Percentiles rank a stretch among this genome's conserved stretches.
Conservation (phyloP, 1,140 invertebrate genomes). For the Diabrotica virgifera region DNA sequence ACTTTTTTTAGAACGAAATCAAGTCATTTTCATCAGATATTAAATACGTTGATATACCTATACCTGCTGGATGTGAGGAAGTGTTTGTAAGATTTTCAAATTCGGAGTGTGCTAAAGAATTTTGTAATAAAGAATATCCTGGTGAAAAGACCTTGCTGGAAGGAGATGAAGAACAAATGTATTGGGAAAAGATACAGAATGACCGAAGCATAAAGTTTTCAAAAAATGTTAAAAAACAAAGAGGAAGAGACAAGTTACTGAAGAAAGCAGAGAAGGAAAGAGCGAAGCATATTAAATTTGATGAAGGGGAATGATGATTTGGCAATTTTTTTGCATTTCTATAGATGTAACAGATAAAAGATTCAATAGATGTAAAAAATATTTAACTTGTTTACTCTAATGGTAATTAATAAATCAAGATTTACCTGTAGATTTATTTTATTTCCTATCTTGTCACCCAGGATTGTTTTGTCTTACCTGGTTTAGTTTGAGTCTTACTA, state of each 20-base stretch:
- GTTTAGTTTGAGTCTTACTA: no score
- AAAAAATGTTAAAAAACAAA: constrained; percentile 52
- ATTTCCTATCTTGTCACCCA: no score
- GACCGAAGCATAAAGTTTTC: constrained; percentile 58
- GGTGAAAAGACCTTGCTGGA: constrained; percentile 42
- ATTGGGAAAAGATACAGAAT: constrained; percentile 62
- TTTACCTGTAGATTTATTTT: no score
- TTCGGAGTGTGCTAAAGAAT: constrained; percentile 39
- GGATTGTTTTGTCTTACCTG: no score
- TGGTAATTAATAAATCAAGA: no score
- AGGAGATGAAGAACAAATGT: constrained; percentile 59
- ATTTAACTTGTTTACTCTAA: no score
- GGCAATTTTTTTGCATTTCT: no score
- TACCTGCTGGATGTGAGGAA: constrained; percentile 38
- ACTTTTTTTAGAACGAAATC: constrained; percentile 45
- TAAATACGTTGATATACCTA: constrained; percentile 49
- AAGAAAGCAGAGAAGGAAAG: constrained; percentile 60
- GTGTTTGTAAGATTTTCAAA: constrained; percentile 45
- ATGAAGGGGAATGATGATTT: constrained; percentile 45
- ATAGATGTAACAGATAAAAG: no score
- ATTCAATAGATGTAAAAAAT: no score
- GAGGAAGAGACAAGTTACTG: constrained; percentile 63
- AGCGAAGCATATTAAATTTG: constrained; percentile 63
- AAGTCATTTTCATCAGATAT: constrained; percentile 41
- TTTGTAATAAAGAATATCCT: constrained; percentile 33